phyloP scores from a whole-genome alignment of 2,113 vertebrate species.

The Turdus rufiventris region DNA sequence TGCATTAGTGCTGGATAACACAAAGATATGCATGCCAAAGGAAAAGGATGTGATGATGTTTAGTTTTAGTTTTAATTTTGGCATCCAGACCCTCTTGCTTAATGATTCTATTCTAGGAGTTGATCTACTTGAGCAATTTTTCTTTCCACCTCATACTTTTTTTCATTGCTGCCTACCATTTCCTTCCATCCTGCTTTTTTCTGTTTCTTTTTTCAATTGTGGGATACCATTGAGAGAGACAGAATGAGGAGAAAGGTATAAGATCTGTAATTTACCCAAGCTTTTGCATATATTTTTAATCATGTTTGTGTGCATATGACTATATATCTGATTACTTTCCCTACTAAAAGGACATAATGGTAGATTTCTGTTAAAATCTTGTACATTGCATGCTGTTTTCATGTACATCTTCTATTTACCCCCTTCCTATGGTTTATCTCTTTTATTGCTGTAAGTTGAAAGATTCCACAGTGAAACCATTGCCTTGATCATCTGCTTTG shows the following conservation, averaged over 20 bases:
- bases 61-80: neutral
- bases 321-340: neutral
- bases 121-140: neutral
- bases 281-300: neutral
- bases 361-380: neutral
- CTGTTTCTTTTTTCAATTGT: neutral
- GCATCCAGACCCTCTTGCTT: neutral
- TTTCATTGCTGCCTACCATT: neutral
- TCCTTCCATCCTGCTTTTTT: neutral
- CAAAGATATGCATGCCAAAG: neutral
- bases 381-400: neutral
- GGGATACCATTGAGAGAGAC: neutral
- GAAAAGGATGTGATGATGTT: neutral
- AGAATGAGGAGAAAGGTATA: neutral
- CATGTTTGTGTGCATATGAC: neutral
- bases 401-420: neutral
- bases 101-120: neutral
- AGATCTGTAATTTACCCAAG: neutral
- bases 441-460: neutral
- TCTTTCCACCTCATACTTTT: neutral
- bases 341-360: neutral
- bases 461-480: neutral
- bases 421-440: neutral
- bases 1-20: neutral
- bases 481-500: neutral